Conservation (phyloP, 1,140 invertebrate species). For the Holotrichia oblita region DNA sequence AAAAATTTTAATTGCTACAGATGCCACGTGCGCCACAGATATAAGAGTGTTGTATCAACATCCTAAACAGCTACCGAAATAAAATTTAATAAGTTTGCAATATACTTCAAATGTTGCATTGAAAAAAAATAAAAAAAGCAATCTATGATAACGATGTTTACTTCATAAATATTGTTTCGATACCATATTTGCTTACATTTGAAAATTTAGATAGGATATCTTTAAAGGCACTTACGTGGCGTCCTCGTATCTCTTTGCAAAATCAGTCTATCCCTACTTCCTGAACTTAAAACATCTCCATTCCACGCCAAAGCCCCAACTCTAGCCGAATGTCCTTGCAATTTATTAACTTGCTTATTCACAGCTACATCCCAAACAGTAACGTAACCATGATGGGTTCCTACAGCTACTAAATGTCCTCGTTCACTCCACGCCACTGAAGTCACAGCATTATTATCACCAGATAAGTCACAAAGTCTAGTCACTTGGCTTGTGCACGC, state of each 20-base stretch:
- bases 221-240: slow-evolving; percentile 69
- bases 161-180: background rate
- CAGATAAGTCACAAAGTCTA: slow-evolving; percentile 93
- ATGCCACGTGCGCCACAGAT: background rate
- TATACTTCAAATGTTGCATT: background rate
- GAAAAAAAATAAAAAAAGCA: background rate
- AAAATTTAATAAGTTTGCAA: background rate
- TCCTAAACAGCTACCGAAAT: too few species aligned
- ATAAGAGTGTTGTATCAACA: too few species aligned
- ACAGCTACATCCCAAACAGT: slow-evolving; percentile 97
- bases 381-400: slow-evolving; percentile 96
- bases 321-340: slow-evolving; percentile 92
- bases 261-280: slow-evolving; percentile 94
- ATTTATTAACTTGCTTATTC: slow-evolving; percentile 92
- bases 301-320: slow-evolving; percentile 98
- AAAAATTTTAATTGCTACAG: background rate
- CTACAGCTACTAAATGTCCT: slow-evolving; percentile 96
- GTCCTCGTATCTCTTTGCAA: slow-evolving; percentile 94
- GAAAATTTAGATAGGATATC: background rate
- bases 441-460: slow-evolving; percentile 94
- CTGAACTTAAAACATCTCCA: slow-evolving; percentile 95
- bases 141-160: background rate
- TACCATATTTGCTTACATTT: background rate
- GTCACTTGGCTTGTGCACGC: slow-evolving; percentile 99
- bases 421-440: slow-evolving; percentile 99